These are phyloP conservation scores for Petrocephalus schoutedeni DNA, from an alignment of 2,797 vertebrate genomes.

Conservation along the genomic window DNA sequence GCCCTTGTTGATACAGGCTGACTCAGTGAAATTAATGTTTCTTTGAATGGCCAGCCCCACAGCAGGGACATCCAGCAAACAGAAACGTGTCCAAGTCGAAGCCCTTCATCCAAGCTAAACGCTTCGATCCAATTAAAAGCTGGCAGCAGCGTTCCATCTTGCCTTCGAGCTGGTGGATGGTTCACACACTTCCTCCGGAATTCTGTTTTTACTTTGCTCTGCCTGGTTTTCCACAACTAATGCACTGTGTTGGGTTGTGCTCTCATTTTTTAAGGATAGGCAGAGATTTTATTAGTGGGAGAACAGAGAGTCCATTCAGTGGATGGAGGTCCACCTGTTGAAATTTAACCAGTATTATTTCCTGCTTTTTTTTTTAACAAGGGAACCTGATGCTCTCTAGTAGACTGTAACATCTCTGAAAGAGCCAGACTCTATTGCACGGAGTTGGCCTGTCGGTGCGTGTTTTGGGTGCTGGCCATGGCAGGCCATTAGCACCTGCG, in stretches of 20 bases:
- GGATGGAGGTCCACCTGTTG: slow-evolving; percentile 64
- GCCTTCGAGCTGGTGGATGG: slow-evolving; percentile 34
- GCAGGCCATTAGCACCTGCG: slow-evolving; percentile 24
- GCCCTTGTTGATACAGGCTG: slow-evolving; percentile 12
- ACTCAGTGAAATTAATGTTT: slow-evolving; percentile 26
- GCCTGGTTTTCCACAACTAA: slow-evolving; percentile 35
- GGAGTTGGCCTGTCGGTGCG: slow-evolving; percentile 32
- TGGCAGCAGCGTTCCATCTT: slow-evolving; percentile 39
- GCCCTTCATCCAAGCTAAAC: background rate
- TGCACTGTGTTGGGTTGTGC: slow-evolving; percentile 39
- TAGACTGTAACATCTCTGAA: slow-evolving; percentile 47
- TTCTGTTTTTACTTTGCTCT: slow-evolving; percentile 48
- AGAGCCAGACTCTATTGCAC: slow-evolving; percentile 44
- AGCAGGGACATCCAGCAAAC: slow-evolving; percentile 5
- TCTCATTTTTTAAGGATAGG: slow-evolving; percentile 52
- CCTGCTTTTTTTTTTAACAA: slow-evolving; percentile 66
- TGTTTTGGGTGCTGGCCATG: slow-evolving; percentile 30
- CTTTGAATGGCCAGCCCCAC: slow-evolving; percentile 3
- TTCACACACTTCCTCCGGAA: slow-evolving; percentile 37
- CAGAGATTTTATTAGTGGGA: slow-evolving; percentile 51
- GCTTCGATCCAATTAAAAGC: slow-evolving; percentile 31
- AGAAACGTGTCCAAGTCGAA: background rate
- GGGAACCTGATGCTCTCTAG: slow-evolving; percentile 61
- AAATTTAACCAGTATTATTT: slow-evolving; percentile 51
- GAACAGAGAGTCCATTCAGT: slow-evolving; percentile 69